phyloP scores from a whole-genome alignment of 1,140 invertebrate genomes.

The Ylistrum balloti region DNA sequence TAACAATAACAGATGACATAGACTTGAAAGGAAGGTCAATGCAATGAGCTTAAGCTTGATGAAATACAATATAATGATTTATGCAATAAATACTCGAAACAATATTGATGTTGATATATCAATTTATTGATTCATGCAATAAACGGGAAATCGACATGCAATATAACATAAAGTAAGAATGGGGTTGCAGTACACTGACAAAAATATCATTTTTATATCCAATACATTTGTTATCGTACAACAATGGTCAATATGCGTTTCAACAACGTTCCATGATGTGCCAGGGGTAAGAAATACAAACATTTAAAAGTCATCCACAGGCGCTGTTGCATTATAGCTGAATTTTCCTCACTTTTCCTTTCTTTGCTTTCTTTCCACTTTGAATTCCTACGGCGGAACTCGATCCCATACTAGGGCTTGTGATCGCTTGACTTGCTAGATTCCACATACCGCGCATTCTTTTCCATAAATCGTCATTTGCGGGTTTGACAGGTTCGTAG shows the following conservation, averaged over 20 bases:
- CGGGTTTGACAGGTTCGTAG: not conserved
- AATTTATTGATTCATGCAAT: not conserved
- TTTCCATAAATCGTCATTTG: not conserved
- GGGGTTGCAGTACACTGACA: not conserved
- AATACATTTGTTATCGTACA: not conserved
- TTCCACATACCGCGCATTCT: slow-evolving; percentile 1
- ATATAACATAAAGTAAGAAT: not conserved
- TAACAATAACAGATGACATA: too few relatives aligned
- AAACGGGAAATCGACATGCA: not conserved
- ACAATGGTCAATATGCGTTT: not conserved
- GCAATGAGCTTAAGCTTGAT: too few relatives aligned
- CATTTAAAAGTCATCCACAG: not conserved
- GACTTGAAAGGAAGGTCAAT: too few relatives aligned
- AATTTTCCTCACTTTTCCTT: not conserved
- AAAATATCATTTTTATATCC: not conserved
- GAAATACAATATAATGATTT: too few relatives aligned
- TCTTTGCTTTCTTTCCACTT: not conserved
- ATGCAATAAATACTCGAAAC: too few relatives aligned
- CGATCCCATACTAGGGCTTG: not conserved
- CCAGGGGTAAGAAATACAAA: not conserved
- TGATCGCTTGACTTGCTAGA: not conserved
- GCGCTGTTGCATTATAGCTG: not conserved
- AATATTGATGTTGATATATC: too few relatives aligned
- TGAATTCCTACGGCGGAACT: not conserved
- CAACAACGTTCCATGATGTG: too few relatives aligned